Evolutionary conservation across 2,888 invertebrate species (phyloP), one percentile per base, ranked within the genome.

Genomic region (Anthrax anthrax): DNA sequence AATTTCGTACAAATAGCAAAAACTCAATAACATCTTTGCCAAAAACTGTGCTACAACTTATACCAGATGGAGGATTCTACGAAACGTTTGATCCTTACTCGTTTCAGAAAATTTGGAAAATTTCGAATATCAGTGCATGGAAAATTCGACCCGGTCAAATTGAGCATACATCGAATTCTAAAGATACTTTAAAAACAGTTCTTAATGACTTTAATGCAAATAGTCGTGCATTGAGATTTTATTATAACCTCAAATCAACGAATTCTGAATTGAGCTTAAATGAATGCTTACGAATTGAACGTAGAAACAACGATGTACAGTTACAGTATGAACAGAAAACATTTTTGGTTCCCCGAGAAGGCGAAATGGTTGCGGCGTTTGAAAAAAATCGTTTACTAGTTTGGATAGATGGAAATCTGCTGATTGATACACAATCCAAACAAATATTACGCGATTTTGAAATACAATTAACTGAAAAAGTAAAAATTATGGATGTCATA

Each of bases 61-160:
- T 23, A 23, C 49, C 49, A 17, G 44, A 49, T 27, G 27, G 16
- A 16, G 49, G 49, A 6, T 44, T 49, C 18, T 49, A 47, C 8
- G 49, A 49, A 32, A 43, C 47, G 32, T 49, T 49, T 42, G 9
- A n/a, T n/a, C n/a, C n/a, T n/a, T n/a, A n/a, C n/a, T n/a, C n/a
- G n/a, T n/a, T n/a, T n/a, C n/a, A n/a, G n/a, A n/a, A n/a, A n/a
- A 43, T 5, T 44, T 44, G 2, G 39, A 42, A 37, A 19, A 47
- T 5, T 49, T 49, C 10, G 44, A 18, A 18, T 29, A 41, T 19
- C 47, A 44, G 19, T 49, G 49, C 38, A 2, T 49, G 49, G 49
- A 27, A 12, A 14, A 49, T 47, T 18, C 23, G 44, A 10, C 43
- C 47, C 1, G 44, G 38, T 27, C 43, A 42, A 27, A 18, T 49